phyloP scores from a whole-genome alignment of 2,888 invertebrate genomes.

The Chrysodeixis includens region DNA sequence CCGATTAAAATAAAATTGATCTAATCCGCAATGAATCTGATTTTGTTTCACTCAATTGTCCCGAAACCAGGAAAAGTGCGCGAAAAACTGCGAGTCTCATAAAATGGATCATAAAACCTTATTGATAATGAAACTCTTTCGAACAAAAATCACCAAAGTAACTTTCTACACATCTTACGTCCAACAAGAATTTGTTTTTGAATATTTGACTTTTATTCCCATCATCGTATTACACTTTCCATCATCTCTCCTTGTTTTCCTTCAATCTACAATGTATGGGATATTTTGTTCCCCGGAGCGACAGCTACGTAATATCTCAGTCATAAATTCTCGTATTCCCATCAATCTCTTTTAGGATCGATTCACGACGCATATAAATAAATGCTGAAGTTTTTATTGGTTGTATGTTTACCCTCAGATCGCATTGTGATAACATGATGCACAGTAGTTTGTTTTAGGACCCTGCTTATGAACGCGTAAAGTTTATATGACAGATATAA shows the following conservation, averaged over 20 bases:
- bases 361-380: not conserved
- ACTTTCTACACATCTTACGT: not conserved
- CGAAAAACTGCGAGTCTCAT: too few species aligned
- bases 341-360: not conserved
- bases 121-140: not conserved
- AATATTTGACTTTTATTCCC: not conserved
- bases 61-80: not conserved
- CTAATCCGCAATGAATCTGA: too few species aligned
- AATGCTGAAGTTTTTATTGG: not conserved
- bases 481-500: conserved; percentile 1
- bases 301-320: not conserved
- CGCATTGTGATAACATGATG: not conserved
- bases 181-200: not conserved
- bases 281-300: not conserved
- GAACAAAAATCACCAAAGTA: not conserved
- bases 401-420: not conserved
- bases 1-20: too few species aligned
- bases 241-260: not conserved
- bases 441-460: not conserved
- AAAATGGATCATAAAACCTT: not conserved
- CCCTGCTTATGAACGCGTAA: not conserved
- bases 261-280: not conserved
- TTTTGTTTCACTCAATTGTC: too few species aligned
- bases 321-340: not conserved
- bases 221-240: not conserved